Evolutionary conservation across 1,140 invertebrate genomes (phyloP), one percentile per base, ranked within the genome.

Genomic region (Vollenhovia emeryi): DNA sequence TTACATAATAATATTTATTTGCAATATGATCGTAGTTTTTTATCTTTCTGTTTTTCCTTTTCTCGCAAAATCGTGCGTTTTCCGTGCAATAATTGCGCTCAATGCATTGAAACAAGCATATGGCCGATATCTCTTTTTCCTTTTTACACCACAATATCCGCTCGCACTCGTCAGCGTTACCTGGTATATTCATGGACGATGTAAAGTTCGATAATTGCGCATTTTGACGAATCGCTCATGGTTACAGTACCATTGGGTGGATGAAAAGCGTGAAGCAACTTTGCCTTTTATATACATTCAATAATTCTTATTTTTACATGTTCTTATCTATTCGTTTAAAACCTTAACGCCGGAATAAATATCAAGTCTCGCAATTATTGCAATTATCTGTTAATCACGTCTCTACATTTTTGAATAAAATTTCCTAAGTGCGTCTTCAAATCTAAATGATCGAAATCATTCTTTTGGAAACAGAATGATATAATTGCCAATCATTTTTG

Each of bases 171-270:
- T 79, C 21, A 79, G 24, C 43, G 62, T 52, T 52, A 27, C 13
- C 30, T 45, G n/a, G 52, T 30, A 79, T 79, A 52, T 66, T 79
- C 30, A 79, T 9, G 43, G n/a, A 64, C n/a, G 75, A 64, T 18
- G 21, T 79, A 24, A 66, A 52, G 13, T 40, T 68, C 21, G 33
- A 68, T 79, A 79, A 79, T 79, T 40, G 48, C 30, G 30, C 33
- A 68, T 36, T 79, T 79, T 64, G 59, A 50, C 43, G 15, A 68
- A 68, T 68, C 24, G 33, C 62, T 40, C 6, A 27, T 50, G 60
- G n/a, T 8, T 36, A 30, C 62, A 50, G 11, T 15, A 27, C n/a
- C 21, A 40, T 11, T n/a, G n/a, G 21, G 9, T 4, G 9, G 33
- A 68, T 68, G 40, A 68, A 79, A 79, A 79, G 1, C 45, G 11